Conservation (phyloP, 2,113 vertebrate species). For the Syngnathus scovelli region DNA sequence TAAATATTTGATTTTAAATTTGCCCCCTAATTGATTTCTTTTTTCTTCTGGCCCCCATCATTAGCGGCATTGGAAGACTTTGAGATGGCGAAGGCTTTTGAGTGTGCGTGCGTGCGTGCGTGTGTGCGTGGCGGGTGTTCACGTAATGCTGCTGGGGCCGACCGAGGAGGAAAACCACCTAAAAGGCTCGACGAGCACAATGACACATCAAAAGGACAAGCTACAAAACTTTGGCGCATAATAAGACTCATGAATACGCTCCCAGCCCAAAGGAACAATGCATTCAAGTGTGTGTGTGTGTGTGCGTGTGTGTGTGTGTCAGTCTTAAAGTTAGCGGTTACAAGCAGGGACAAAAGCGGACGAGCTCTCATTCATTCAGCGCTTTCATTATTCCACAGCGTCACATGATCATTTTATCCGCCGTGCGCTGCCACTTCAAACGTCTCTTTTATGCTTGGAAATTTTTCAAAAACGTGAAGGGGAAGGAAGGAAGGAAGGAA, state of each 20-base stretch:
- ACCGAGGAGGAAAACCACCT: slow-evolving; percentile 49
- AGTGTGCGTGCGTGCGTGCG: slow-evolving; percentile 3
- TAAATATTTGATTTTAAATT: too few relatives aligned
- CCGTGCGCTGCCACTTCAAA: slow-evolving; percentile 22
- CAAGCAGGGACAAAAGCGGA: background rate
- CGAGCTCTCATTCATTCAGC: slow-evolving; percentile 14
- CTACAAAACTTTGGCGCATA: slow-evolving; percentile 53
- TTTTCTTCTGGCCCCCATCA: slow-evolving; percentile 23
- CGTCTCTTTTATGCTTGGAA: slow-evolving; percentile 17
- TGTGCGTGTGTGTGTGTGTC: slow-evolving; percentile 14
- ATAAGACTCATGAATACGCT: slow-evolving; percentile 62
- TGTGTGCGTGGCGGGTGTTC: slow-evolving; percentile 4
- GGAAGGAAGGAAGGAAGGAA: too few relatives aligned
- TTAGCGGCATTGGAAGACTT: slow-evolving; percentile 9
- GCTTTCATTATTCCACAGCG: slow-evolving; percentile 30
- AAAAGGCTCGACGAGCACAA: slow-evolving; percentile 56
- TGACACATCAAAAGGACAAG: slow-evolving; percentile 64
- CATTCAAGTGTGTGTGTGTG: slow-evolving; percentile 6
- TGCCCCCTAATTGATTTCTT: too few relatives aligned
- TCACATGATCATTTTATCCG: slow-evolving; percentile 24
- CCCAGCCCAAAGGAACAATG: slow-evolving; percentile 47
- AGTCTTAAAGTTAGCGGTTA: slow-evolving; percentile 1
- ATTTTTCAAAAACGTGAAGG: too few relatives aligned
- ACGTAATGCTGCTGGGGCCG: slow-evolving; percentile 37
- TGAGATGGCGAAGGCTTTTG: slow-evolving; percentile 10